Evolutionary conservation across 2,113 vertebrate genomes (phyloP).

Genomic region (Indri indri): DNA sequence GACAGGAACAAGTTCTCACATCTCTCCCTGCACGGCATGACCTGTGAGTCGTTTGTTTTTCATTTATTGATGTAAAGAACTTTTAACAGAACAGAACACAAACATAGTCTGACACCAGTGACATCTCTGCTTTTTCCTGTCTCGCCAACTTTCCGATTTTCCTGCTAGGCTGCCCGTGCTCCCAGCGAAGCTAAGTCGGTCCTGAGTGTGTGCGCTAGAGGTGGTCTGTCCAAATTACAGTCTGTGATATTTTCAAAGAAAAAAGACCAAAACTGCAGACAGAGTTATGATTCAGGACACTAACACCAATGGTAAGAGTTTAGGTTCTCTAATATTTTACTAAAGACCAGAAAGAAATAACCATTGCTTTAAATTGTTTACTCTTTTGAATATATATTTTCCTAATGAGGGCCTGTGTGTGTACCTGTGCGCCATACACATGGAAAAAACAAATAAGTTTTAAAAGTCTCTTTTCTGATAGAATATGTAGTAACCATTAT

Average conservation of each 20-base stretch:
- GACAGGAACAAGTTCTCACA: conserved; percentile 11
- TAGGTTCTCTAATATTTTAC: neutral
- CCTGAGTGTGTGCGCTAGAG: neutral
- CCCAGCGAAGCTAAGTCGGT: neutral
- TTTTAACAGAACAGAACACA: conserved; percentile 30
- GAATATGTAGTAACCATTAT: conserved; percentile 70
- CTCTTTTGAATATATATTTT: neutral
- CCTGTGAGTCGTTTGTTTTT: neutral
- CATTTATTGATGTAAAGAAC: conserved; percentile 5
- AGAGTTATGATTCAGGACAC: neutral
- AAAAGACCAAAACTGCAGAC: neutral
- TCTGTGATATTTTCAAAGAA: neutral
- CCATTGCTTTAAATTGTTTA: rapidly evolving
- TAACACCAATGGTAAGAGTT: neutral
- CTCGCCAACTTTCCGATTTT: neutral
- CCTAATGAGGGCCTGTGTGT: rapidly evolving
- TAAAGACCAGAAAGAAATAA: neutral
- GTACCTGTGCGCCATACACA: neutral
- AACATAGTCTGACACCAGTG: neutral
- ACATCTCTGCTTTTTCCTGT: neutral
- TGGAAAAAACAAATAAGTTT: neutral
- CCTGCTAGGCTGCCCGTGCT: neutral
- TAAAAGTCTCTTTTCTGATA: conserved; percentile 39
- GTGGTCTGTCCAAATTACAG: neutral
- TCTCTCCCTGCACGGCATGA: conserved; percentile 26